These are phyloP conservation scores for Nephila pilipes DNA, from an alignment of 1,140 invertebrate species.

Conservation along the genomic window DNA sequence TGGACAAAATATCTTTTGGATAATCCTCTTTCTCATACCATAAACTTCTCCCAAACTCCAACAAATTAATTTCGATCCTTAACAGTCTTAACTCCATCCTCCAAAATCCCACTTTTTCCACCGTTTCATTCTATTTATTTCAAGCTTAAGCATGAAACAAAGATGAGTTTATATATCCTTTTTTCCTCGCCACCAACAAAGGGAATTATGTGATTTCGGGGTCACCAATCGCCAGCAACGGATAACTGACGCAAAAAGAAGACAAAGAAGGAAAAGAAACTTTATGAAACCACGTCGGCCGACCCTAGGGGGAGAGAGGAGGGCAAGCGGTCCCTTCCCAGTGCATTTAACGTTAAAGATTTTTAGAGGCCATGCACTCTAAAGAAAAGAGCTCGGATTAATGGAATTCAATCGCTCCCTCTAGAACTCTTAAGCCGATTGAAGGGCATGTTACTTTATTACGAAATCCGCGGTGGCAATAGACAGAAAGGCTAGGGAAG, in stretches of 20 bases:
- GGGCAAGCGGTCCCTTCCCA: background rate
- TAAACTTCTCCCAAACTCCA: background rate
- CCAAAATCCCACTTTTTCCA: background rate
- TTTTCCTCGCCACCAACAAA: background rate
- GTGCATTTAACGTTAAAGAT: slow-evolving; percentile 50
- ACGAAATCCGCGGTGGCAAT: slow-evolving; percentile 39
- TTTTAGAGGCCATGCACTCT: slow-evolving; percentile 4
- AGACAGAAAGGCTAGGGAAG: background rate
- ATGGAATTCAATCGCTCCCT: slow-evolving; percentile 56
- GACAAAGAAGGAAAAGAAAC: background rate
- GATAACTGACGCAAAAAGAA: background rate
- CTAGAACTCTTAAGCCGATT: slow-evolving; percentile 53
- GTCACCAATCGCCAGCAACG: background rate
- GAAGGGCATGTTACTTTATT: slow-evolving; percentile 57
- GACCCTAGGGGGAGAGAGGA: background rate
- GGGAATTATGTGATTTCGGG: slow-evolving; percentile 37
- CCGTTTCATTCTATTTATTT: slow-evolving; percentile 1
- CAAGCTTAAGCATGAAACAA: slow-evolving; percentile 14
- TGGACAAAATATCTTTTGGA: background rate
- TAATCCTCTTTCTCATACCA: background rate
- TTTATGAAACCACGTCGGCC: slow-evolving; percentile 13
- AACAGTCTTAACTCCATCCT: slow-evolving; percentile 9
- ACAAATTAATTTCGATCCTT: slow-evolving; percentile 22
- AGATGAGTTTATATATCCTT: slow-evolving; percentile 19
- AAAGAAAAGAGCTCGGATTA: slow-evolving; percentile 26